These are phyloP conservation scores for Maniola jurtina DNA, from an alignment of 1,140 invertebrate genomes.

Conservation along the genomic window DNA sequence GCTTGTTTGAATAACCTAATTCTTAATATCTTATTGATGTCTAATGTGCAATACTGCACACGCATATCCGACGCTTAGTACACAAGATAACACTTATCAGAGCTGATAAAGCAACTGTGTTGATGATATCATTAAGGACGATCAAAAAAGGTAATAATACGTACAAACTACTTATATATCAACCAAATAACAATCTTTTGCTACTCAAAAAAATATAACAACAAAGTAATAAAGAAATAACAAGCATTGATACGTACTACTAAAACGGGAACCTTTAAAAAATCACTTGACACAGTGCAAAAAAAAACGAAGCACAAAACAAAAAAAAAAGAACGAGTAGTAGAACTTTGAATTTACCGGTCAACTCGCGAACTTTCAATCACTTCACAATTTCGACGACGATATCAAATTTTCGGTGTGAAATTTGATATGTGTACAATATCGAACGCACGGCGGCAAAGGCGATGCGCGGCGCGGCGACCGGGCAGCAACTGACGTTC, in stretches of 20 bases:
- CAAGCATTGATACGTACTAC: slow-evolving; percentile 55
- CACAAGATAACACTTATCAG: slow-evolving; percentile 67
- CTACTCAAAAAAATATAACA: slow-evolving; percentile 35
- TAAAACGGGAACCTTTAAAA: slow-evolving; percentile 51
- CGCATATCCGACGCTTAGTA: slow-evolving; percentile 39
- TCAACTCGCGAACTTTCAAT: slow-evolving; percentile 56
- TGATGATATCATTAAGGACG: slow-evolving; percentile 62
- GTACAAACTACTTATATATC: slow-evolving; percentile 23
- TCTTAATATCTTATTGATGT: slow-evolving; percentile 22
- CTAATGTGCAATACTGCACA: slow-evolving; percentile 40
- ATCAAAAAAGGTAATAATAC: slow-evolving; percentile 30
- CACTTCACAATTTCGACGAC: slow-evolving; percentile 71
- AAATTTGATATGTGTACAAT: slow-evolving; percentile 74
- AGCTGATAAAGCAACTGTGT: slow-evolving; percentile 71
- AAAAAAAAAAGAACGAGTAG: slow-evolving; percentile 43
- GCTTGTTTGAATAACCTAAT: slow-evolving; percentile 8
- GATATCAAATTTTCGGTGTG: slow-evolving; percentile 75
- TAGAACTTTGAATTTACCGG: slow-evolving; percentile 60
- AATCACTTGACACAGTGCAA: slow-evolving; percentile 62
- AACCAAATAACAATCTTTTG: slow-evolving; percentile 35
- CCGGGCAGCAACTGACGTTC: slow-evolving; percentile 62
- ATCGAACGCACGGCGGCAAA: slow-evolving; percentile 33
- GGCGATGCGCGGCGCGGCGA: slow-evolving; percentile 49
- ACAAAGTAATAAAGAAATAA: slow-evolving; percentile 36
- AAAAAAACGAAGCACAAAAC: slow-evolving; percentile 49